Evolutionary conservation across 2,113 vertebrate species (phyloP).

Genomic region (Emydocephalus ijimae): DNA sequence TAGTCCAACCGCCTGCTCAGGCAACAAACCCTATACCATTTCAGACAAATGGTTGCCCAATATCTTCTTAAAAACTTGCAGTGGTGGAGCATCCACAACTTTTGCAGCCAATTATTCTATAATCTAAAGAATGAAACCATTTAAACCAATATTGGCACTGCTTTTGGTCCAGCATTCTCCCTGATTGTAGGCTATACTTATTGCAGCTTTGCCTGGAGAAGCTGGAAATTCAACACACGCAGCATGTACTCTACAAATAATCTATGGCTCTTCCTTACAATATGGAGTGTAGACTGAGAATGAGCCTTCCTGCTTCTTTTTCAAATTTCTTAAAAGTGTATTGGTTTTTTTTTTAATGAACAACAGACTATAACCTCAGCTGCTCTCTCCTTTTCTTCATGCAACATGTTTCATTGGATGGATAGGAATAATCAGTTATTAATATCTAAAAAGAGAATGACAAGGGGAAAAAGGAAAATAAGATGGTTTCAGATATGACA

Average conservation of each 20-base stretch:
- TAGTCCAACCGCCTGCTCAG: neutral
- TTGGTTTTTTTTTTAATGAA: neutral
- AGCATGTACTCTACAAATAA: neutral
- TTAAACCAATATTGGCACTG: neutral
- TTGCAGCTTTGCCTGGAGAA: neutral
- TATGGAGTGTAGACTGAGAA: neutral
- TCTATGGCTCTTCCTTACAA: neutral
- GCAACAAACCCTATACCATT: neutral
- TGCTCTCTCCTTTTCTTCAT: neutral
- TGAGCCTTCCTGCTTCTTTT: neutral
- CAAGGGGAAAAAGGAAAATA: neutral
- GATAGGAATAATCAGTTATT: neutral
- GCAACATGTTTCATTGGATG: neutral
- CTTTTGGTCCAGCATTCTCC: neutral
- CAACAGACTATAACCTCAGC: neutral
- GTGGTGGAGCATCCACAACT: neutral
- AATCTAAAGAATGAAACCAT: neutral
- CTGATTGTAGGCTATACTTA: neutral
- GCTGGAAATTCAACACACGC: neutral
- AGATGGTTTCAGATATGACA: neutral
- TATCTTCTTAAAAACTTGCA: too few species aligned
- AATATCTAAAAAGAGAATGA: neutral
- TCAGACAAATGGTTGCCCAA: neutral
- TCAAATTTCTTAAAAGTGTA: neutral
- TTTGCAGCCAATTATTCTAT: neutral